Evolutionary conservation across 2,888 invertebrate genomes (phyloP).

Genomic region (Saturnia pavonia): DNA sequence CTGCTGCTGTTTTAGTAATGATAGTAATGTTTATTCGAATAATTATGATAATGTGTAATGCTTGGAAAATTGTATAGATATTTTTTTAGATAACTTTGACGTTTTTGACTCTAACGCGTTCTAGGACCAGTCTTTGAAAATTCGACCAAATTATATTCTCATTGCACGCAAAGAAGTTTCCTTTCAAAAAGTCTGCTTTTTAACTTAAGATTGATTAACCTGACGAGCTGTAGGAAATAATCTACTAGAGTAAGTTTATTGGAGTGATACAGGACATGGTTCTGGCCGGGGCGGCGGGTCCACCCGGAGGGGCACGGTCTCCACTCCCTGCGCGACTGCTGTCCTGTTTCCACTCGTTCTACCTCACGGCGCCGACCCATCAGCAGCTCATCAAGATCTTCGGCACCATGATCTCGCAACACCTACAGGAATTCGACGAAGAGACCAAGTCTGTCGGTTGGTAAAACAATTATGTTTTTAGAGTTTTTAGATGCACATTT

Average conservation of each 20-base stretch:
- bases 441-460: constrained; percentile 88
- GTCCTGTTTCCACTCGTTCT: constrained; percentile 92
- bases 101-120: background rate
- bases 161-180: no score
- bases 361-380: constrained; percentile 84
- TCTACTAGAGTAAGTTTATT: background rate
- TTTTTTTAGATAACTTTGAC: background rate
- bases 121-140: no score
- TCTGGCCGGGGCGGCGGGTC: constrained; percentile 91
- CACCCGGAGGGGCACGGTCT: constrained; percentile 93
- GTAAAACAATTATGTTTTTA: constrained; percentile 23
- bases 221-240: no score
- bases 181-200: no score
- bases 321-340: constrained; percentile 89
- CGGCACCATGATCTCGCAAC: constrained; percentile 91
- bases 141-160: no score
- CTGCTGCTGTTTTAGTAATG: no score
- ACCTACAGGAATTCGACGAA: constrained; percentile 88
- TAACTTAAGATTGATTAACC: no score
- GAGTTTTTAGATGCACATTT: background rate
- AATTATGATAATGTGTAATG: no score
- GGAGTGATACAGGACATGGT: constrained; percentile 84
- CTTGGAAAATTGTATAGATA: no score
- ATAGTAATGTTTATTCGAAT: no score
- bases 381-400: constrained; percentile 90